Evolutionary conservation across 2,113 vertebrate genomes (phyloP).

Genomic region (Heterochromis multidens): DNA sequence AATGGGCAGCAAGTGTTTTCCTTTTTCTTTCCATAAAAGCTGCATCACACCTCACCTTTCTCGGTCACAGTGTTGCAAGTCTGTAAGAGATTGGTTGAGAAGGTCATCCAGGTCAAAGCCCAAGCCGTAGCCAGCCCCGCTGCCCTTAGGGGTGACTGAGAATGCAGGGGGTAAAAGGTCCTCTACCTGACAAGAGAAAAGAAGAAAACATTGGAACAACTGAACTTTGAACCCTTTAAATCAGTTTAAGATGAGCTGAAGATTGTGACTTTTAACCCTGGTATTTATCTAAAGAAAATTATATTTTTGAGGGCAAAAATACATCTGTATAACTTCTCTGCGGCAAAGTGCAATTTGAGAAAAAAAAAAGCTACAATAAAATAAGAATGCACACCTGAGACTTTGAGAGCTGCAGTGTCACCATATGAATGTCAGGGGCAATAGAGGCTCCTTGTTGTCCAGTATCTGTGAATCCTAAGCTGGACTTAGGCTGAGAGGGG

Average conservation of each 20-base stretch:
- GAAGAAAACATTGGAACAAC: background rate
- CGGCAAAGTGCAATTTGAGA: background rate
- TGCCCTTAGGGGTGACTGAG: conserved; percentile 90
- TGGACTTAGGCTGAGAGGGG: conserved; percentile 55
- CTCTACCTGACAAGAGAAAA: conserved; percentile 78
- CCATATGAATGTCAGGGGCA: conserved; percentile 84
- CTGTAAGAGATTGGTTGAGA: conserved; percentile 85
- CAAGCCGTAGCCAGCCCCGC: conserved; percentile 88
- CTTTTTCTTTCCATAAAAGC: background rate
- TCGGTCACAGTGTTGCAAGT: conserved; percentile 78
- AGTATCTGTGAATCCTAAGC: conserved; percentile 59
- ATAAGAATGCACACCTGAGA: conserved; percentile 79
- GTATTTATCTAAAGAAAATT: background rate
- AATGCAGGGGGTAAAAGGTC: conserved; percentile 87
- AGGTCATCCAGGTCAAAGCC: conserved; percentile 91
- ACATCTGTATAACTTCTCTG: background rate
- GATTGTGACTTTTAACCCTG: background rate
- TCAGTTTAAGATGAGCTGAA: background rate
- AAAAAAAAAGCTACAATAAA: background rate
- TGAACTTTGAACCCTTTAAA: conserved; percentile 1
- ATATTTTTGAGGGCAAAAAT: background rate
- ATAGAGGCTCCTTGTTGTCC: conserved; percentile 69
- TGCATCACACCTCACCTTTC: conserved; percentile 71
- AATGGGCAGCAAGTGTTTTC: background rate
- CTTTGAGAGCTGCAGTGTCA: conserved; percentile 91